Conservation (phyloP, 1,140 invertebrate genomes). For the Dolichoris vasculosae region DNA sequence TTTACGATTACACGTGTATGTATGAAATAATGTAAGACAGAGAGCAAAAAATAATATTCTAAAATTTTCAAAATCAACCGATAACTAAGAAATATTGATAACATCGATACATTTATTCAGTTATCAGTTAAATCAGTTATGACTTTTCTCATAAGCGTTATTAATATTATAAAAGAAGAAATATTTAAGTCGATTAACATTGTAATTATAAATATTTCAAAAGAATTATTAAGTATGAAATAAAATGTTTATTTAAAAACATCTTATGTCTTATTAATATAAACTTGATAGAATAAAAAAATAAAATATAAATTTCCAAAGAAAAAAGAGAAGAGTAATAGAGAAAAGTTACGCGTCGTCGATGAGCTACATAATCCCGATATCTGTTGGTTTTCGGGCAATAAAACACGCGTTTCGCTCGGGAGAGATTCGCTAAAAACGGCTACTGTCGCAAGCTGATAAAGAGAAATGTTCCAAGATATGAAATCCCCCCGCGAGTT, state of each 20-base stretch:
- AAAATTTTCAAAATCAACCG: neutral
- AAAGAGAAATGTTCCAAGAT: constrained; percentile 69
- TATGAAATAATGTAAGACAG: neutral
- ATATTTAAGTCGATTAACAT: too few relatives aligned
- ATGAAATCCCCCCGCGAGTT: constrained; percentile 61
- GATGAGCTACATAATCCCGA: constrained; percentile 72
- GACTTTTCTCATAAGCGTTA: too few relatives aligned
- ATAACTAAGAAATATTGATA: neutral
- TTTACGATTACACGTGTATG: constrained; percentile 19
- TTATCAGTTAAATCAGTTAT: too few relatives aligned
- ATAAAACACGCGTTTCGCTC: constrained; percentile 73
- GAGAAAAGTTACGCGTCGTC: constrained; percentile 35
- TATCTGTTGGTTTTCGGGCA: constrained; percentile 76
- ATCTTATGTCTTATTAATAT: neutral
- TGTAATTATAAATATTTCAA: too few relatives aligned
- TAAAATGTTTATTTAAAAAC: too few relatives aligned
- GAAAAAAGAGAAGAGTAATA: constrained; percentile 28
- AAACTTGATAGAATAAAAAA: neutral
- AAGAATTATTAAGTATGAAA: too few relatives aligned
- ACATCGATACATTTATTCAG: neutral
- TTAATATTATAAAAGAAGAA: too few relatives aligned
- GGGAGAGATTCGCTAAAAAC: constrained; percentile 59
- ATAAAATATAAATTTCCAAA: neutral
- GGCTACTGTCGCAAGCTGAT: constrained; percentile 67
- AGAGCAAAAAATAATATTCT: neutral